These are phyloP conservation scores for Mesorhabditis belari DNA, from an alignment of 2,888 invertebrate genomes.

Conservation along the genomic window DNA sequence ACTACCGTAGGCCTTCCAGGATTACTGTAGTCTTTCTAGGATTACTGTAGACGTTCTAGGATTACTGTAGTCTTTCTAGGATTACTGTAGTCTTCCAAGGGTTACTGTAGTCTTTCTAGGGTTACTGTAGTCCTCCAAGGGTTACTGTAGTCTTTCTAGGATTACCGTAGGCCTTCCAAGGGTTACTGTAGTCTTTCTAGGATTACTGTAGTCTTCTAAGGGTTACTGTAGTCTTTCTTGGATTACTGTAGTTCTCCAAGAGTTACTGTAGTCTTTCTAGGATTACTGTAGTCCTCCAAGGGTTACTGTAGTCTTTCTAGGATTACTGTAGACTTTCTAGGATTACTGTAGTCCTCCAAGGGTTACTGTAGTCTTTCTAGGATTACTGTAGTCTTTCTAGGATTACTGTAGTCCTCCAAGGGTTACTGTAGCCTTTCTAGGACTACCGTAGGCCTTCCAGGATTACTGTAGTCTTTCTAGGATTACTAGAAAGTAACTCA, in stretches of 20 bases:
- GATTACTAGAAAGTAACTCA: background rate
- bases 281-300: too few relatives aligned
- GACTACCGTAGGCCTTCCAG: too few relatives aligned
- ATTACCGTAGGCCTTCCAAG: too few relatives aligned
- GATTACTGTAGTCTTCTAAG: too few relatives aligned
- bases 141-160: background rate
- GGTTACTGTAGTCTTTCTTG: background rate
- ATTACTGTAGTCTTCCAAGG: too few relatives aligned
- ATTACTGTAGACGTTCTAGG: background rate
- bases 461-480: background rate
- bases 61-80: background rate
- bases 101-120: background rate
- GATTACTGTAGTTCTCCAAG: too few relatives aligned
- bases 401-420: too few relatives aligned
- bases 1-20: too few relatives aligned
- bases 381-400: background rate
- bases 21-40: background rate
- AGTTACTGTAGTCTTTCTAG: background rate
- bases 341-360: too few relatives aligned
- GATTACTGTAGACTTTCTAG: background rate
- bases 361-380: background rate
- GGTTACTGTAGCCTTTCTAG: background rate
- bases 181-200: background rate
- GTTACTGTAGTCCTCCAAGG: too few relatives aligned
- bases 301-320: background rate